phyloP scores from a whole-genome alignment of 2,797 vertebrate genomes.

The Helicolenus hilgendorfi region DNA sequence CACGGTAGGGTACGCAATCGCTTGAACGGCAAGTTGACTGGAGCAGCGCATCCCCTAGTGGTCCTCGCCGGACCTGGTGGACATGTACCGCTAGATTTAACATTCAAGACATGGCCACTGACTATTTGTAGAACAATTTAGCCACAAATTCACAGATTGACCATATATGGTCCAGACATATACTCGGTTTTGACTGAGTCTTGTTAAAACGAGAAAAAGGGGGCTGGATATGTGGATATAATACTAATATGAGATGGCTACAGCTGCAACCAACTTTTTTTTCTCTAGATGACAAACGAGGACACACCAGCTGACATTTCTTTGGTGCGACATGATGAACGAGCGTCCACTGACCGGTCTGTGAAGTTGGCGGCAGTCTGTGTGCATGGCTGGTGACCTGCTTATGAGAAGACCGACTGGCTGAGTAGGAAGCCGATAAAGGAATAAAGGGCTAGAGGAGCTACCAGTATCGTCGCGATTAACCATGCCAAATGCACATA shows the following conservation, averaged over 20 bases:
- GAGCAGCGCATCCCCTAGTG: too few species aligned
- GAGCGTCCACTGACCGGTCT: constrained; percentile 8
- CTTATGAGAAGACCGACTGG: constrained; percentile 18
- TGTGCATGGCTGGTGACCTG: constrained; percentile 47
- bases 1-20: too few species aligned
- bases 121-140: too few species aligned
- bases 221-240: neutral
- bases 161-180: too few species aligned
- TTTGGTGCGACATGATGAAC: neutral
- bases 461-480: constrained; percentile 23
- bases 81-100: too few species aligned
- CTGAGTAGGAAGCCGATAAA: constrained; percentile 22
- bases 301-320: constrained; percentile 11
- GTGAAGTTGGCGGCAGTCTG: constrained; percentile 3
- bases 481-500: constrained; percentile 21
- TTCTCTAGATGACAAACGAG: neutral
- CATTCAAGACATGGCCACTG: too few species aligned
- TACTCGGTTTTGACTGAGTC: too few species aligned
- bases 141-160: too few species aligned
- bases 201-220: neutral
- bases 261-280: constrained; percentile 1
- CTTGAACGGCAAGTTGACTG: too few species aligned
- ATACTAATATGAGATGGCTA: neutral
- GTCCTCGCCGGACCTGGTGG: too few species aligned
- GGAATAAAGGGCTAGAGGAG: constrained; percentile 13